Conservation (phyloP, 2,888 invertebrate species). For the Candidula unifasciata region DNA sequence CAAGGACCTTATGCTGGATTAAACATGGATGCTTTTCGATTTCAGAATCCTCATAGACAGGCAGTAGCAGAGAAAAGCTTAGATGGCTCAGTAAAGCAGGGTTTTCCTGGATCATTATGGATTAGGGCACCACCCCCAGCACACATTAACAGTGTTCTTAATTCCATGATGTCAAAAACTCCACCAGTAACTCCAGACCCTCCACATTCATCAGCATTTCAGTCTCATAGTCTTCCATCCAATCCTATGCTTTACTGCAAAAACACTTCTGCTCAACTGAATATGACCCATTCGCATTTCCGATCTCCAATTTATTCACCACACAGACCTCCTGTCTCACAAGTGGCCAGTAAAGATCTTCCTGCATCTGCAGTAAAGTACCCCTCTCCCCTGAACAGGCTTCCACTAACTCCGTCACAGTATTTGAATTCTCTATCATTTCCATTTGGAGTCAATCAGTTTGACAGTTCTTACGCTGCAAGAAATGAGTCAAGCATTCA, state of each 20-base stretch:
- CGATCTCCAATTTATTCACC: neutral
- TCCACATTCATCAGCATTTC: conserved; percentile 32
- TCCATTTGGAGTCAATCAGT: conserved; percentile 49
- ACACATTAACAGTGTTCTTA: conserved; percentile 26
- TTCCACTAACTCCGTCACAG: conserved; percentile 41
- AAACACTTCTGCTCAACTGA: conserved; percentile 20
- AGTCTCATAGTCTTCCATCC: conserved; percentile 41
- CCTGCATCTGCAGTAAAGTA: conserved; percentile 40
- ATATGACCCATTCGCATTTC: conserved; percentile 43
- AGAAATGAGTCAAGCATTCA: conserved; percentile 32
- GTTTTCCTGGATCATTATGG: conserved; percentile 42
- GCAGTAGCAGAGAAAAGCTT: conserved; percentile 24
- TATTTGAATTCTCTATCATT: conserved; percentile 24
- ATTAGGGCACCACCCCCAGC: conserved; percentile 44
- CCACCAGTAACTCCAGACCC: conserved; percentile 42
- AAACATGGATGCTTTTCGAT: conserved; percentile 14
- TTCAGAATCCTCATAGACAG: conserved; percentile 1
- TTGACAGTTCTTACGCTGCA: conserved; percentile 48
- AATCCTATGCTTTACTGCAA: conserved; percentile 17
- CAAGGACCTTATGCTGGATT: conserved; percentile 19
- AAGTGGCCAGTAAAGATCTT: conserved; percentile 38
- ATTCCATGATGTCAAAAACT: conserved; percentile 35
- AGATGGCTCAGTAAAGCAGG: conserved; percentile 16
- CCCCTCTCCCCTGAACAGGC: conserved; percentile 37
- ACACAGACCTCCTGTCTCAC: neutral